Percentiles rank a stretch among this genome's conserved stretches.
These are phyloP conservation scores for Uropetala carovei DNA, from an alignment of 2,888 invertebrate species.

Conservation along the genomic window DNA sequence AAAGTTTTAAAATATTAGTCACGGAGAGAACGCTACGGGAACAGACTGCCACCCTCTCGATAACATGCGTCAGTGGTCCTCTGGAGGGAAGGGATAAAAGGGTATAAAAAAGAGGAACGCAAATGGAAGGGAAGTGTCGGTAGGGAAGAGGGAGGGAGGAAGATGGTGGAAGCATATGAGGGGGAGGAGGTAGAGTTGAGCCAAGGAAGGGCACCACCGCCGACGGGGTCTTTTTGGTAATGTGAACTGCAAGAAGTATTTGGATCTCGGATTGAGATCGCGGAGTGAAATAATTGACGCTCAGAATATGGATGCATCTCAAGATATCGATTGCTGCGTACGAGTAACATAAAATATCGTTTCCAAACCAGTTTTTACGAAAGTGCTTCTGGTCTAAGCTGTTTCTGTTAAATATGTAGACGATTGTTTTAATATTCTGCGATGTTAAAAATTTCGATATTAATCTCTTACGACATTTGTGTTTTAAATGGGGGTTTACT, in stretches of 20 bases:
- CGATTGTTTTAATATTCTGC: too few species aligned
- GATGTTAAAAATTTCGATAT: too few species aligned
- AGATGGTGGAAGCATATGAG: too few species aligned
- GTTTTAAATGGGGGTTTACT: too few species aligned
- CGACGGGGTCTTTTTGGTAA: conserved; percentile 15
- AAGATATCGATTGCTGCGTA: background rate
- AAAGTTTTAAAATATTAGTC: conserved; percentile 27
- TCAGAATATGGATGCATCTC: background rate
- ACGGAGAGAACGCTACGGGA: conserved; percentile 4
- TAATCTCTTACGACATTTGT: too few species aligned
- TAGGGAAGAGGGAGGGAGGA: too few species aligned
- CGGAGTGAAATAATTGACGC: background rate
- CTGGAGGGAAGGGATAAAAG: conserved; percentile 9
- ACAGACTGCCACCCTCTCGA: conserved; percentile 28
- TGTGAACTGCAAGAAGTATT: background rate
- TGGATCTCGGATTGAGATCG: background rate
- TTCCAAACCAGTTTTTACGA: background rate
- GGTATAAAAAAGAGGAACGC: conserved; percentile 24
- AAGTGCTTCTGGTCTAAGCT: background rate
- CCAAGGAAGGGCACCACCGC: background rate
- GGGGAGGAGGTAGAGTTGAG: background rate
- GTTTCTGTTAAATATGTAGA: too few species aligned
- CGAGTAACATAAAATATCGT: background rate
- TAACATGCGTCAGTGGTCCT: conserved; percentile 30
- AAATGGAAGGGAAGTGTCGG: conserved; percentile 16